phyloP scores from a whole-genome alignment of 2,113 vertebrate genomes.

The Pampusana beccarii region DNA sequence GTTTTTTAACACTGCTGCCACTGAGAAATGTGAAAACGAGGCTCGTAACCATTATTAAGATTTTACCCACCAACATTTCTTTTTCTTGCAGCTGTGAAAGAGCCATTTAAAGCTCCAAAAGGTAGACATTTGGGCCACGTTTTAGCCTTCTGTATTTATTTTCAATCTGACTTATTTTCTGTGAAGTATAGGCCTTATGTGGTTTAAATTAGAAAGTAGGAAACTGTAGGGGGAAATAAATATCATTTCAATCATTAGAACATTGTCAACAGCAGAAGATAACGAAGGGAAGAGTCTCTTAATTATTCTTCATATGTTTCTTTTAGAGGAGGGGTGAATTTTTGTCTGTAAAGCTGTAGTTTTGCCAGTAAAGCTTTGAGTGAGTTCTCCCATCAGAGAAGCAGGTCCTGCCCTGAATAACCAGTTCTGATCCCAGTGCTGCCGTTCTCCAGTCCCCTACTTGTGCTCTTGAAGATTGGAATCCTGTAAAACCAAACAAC shows the following conservation, averaged over 20 bases:
- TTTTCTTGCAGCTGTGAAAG: neutral
- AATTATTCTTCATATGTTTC: neutral
- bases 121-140: neutral
- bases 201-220: neutral
- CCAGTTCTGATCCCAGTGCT: neutral
- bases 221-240: neutral
- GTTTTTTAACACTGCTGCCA: neutral
- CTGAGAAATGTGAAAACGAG: neutral
- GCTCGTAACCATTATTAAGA: neutral
- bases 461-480: neutral
- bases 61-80: neutral
- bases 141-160: neutral
- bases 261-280: neutral
- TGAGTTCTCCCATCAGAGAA: neutral
- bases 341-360: neutral
- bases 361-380: neutral
- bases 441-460: accelerated
- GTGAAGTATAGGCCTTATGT: neutral
- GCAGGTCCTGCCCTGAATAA: neutral
- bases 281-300: neutral
- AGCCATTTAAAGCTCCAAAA: neutral
- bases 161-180: neutral
- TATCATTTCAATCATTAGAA: neutral
- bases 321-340: neutral
- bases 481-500: neutral